Percentiles rank a stretch among this genome's conserved stretches.
These are phyloP conservation scores for Pantala flavescens DNA, from an alignment of 1,140 invertebrate genomes.

Conservation along the genomic window DNA sequence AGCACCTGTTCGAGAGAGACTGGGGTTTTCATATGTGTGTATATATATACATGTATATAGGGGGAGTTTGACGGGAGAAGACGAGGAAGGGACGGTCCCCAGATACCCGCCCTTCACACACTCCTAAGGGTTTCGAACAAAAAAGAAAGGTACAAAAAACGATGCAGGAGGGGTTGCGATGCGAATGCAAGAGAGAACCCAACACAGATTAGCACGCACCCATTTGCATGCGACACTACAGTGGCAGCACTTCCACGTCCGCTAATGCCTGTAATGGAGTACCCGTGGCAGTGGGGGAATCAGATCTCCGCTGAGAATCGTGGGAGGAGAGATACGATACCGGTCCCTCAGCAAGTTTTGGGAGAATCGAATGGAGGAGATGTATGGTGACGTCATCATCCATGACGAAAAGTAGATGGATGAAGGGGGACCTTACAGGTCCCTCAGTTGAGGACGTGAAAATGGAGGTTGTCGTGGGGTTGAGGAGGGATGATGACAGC, in stretches of 20 bases:
- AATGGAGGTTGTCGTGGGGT: too few species aligned
- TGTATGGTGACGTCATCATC: too few species aligned
- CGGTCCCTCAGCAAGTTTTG: too few species aligned
- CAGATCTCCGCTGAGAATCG: neutral
- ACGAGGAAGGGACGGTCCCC: neutral
- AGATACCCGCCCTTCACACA: too few species aligned
- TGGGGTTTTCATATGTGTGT: neutral
- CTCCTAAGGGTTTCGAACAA: neutral
- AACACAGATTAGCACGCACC: neutral
- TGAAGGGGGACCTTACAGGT: too few species aligned
- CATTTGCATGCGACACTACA: constrained; percentile 8
- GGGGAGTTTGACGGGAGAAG: neutral
- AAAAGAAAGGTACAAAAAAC: neutral
- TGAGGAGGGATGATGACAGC: too few species aligned
- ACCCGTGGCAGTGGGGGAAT: neutral
- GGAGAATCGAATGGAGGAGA: too few species aligned
- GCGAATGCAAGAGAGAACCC: neutral
- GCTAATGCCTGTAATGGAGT: constrained; percentile 1
- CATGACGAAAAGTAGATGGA: too few species aligned
- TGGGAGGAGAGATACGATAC: neutral
- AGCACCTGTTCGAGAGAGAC: neutral
- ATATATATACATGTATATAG: neutral
- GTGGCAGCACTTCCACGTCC: neutral
- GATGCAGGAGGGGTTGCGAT: neutral
- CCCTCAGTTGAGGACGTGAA: too few species aligned